Evolutionary conservation across 2,888 invertebrate genomes (phyloP).

Genomic region (Dichetophora obliterata): DNA sequence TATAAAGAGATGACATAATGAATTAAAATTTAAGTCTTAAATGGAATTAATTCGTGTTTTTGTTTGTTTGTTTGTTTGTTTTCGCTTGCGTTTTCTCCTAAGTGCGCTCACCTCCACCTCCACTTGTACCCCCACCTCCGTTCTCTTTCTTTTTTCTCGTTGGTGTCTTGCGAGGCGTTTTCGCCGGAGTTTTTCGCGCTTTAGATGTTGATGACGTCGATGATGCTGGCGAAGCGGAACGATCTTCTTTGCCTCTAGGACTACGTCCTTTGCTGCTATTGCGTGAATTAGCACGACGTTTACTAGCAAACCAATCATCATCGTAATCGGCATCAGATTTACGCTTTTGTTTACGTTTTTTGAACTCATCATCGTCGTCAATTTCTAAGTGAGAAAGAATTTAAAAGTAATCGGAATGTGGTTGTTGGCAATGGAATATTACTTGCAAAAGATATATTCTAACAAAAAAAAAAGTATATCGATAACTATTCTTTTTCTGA

Average conservation of each 20-base stretch:
- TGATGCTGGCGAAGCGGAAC: slow-evolving; percentile 65
- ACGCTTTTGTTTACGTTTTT: slow-evolving; percentile 65
- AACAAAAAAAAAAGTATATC: slow-evolving; percentile 21
- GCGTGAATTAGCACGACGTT: slow-evolving; percentile 61
- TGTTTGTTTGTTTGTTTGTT: slow-evolving; percentile 25
- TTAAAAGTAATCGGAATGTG: slow-evolving; percentile 26
- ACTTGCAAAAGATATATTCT: neutral
- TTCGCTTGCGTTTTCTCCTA: slow-evolving; percentile 39
- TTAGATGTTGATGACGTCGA: slow-evolving; percentile 63
- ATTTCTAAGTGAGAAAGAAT: slow-evolving; percentile 55
- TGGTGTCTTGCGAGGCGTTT: slow-evolving; percentile 63
- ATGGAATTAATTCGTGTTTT: slow-evolving; percentile 29
- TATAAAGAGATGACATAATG: neutral
- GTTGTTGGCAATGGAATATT: slow-evolving; percentile 22
- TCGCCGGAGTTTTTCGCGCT: slow-evolving; percentile 49
- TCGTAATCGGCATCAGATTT: slow-evolving; percentile 69
- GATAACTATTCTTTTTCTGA: neutral
- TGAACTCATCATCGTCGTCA: slow-evolving; percentile 67
- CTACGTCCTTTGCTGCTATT: slow-evolving; percentile 64
- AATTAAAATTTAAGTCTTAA: slow-evolving; percentile 19
- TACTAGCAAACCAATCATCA: slow-evolving; percentile 68
- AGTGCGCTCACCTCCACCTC: slow-evolving; percentile 52
- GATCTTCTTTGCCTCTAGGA: slow-evolving; percentile 64
- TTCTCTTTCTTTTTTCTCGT: slow-evolving; percentile 60
- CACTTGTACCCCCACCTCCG: slow-evolving; percentile 42